Base-by-base conservation (phyloP, 2,797 vertebrate genomes). In the Chaetodon trifasciatus region DNA sequence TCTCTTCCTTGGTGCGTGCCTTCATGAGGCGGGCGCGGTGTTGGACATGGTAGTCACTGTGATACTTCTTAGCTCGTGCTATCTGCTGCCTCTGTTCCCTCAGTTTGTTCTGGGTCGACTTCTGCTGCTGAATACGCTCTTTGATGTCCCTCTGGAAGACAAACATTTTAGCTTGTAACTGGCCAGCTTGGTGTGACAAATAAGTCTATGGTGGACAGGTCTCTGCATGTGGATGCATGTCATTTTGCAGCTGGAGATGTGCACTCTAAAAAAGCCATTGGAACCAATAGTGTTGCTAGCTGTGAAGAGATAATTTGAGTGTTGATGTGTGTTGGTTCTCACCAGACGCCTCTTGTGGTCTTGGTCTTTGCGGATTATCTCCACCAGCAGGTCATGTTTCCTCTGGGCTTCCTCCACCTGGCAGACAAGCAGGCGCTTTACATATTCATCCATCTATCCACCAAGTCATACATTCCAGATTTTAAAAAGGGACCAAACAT, bases 311-410 rank as follows among this genome's bases (percentile, higher is more conserved):
- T 12, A 5, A 4, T 73, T n/a, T n/a, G n/a, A n/a, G n/a, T n/a
- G n/a, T n/a, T n/a, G 19, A 2, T 8, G 39, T 7, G 32, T 63
- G 32, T 40, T 35, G 6, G 42, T 42, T 63, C 95, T 89, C 94
- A 99, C 98, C 97, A 99, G 92, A 63, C 97, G 97, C 77, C 80
- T 96, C 83, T 91, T 96, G 82, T 98, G 97, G 23, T 97, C 96
- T 57, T 96, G 96, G 10, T 98, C 96, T 92, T 95, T 98, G 81
- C 88, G 95, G 70, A 97, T 87, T 57, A 98, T 94, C 19, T 94
- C 93, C 85, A 94, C 90, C 60, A 99, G 96, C 58, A 98, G 94
- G 53, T 97, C 95, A 0, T 98, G 96, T 91, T 96, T 97, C 93
- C 91, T 97, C 84, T 97, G 94, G 8, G 96, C 96, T 84, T 98